phyloP scores from a whole-genome alignment of 2,797 vertebrate species.

The Staurois parvus region DNA sequence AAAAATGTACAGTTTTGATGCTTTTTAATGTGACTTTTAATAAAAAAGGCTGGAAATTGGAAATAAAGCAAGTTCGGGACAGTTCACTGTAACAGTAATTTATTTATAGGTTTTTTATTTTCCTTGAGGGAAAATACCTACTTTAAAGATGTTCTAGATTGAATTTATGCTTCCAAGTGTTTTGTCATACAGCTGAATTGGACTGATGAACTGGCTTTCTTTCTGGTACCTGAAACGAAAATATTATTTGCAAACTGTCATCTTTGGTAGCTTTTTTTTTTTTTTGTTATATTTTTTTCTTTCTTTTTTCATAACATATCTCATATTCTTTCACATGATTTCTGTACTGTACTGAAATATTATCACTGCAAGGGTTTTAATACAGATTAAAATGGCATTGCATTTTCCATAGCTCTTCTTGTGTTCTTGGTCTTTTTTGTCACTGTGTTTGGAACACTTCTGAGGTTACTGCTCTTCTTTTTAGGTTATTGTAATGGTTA shows the following conservation, averaged over 20 bases:
- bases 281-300: conserved; percentile 83
- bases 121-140: conserved; percentile 99
- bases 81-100: conserved; percentile 99
- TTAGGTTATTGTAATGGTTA: not conserved
- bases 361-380: conserved; percentile 83
- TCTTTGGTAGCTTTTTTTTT: conserved; percentile 85
- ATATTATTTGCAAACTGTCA: conserved; percentile 88
- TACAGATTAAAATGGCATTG: conserved; percentile 80
- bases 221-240: conserved; percentile 90
- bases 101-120: conserved; percentile 99
- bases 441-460: too few species aligned
- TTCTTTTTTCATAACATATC: conserved; percentile 82
- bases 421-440: not conserved
- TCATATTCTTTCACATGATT: conserved; percentile 80
- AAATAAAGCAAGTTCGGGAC: conserved; percentile 97
- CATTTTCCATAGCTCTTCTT: conserved; percentile 68
- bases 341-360: conserved; percentile 82
- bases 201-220: conserved; percentile 89
- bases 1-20: conserved; percentile 84
- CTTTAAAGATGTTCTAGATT: conserved; percentile 93
- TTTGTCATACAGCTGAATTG: conserved; percentile 91
- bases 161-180: conserved; percentile 97
- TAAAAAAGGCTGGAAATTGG: conserved; percentile 91
- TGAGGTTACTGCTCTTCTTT: too few species aligned
- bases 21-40: conserved; percentile 89